Percentiles rank a stretch among this genome's conserved stretches.
Evolutionary conservation across 2,113 vertebrate species (phyloP).

Genomic region (Castor canadensis): DNA sequence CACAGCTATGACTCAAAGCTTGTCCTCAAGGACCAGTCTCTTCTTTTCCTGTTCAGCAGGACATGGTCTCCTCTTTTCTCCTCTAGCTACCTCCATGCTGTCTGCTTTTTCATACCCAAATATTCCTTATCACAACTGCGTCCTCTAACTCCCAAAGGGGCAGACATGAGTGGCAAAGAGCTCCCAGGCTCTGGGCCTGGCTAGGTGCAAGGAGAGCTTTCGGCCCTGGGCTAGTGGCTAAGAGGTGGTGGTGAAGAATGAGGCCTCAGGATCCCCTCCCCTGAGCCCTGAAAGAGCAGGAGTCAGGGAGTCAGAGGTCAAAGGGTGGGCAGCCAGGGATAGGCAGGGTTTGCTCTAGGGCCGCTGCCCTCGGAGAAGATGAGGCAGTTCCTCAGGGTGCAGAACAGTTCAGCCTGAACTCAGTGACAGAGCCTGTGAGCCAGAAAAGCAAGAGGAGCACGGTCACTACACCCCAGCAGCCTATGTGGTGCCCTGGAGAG

Average conservation of each 20-base stretch:
- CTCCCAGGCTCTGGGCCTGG: rapidly evolving
- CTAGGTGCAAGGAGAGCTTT: not conserved
- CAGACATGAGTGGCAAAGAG: not conserved
- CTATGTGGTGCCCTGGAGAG: too few species aligned
- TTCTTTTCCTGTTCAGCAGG: rapidly evolving
- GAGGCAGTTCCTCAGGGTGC: too few species aligned
- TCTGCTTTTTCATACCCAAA: not conserved
- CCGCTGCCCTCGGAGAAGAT: not conserved
- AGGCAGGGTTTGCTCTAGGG: not conserved
- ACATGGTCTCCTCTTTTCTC: not conserved
- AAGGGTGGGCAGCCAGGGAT: not conserved
- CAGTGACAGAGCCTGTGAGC: not conserved
- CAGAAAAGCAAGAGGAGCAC: not conserved
- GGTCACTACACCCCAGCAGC: not conserved
- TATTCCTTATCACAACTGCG: not conserved
- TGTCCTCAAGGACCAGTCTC: not conserved
- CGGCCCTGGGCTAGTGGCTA: not conserved
- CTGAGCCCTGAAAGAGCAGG: not conserved
- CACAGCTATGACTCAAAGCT: not conserved
- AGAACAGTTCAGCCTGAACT: not conserved
- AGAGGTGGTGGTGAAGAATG: not conserved
- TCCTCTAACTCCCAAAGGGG: not conserved
- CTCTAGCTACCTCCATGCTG: not conserved
- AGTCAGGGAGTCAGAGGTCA: not conserved
- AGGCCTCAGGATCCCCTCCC: not conserved